Evolutionary conservation across 2,113 vertebrate genomes (phyloP).

Genomic region (Oncorhynchus keta): DNA sequence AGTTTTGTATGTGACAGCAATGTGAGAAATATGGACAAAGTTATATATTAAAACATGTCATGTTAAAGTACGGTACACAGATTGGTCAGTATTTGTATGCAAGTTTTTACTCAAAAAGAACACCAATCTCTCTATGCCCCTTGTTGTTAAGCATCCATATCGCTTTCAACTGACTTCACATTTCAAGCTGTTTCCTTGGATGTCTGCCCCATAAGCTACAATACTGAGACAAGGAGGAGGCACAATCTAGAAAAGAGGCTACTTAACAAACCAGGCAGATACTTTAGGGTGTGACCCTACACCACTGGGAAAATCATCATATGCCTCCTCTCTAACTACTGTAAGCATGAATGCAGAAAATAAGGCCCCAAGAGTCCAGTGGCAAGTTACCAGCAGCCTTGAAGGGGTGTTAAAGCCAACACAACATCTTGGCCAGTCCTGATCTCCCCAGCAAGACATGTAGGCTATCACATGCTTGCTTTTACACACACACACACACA

Average conservation of each 20-base stretch:
- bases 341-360: background rate
- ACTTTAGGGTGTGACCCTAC: background rate
- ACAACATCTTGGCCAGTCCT: background rate
- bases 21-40: constrained; percentile 47
- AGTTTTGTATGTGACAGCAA: constrained; percentile 53
- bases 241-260: background rate
- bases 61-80: constrained; percentile 19
- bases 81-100: background rate
- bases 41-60: constrained; percentile 51
- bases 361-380: background rate
- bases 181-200: background rate
- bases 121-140: background rate
- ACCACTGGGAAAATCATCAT: background rate
- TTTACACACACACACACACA: background rate
- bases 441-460: no score
- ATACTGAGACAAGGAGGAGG: background rate
- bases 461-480: no score
- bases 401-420: background rate
- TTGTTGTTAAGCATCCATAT: background rate
- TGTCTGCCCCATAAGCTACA: background rate
- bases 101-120: background rate
- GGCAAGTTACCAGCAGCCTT: background rate
- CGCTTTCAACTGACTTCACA: background rate
- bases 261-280: constrained; percentile 6
- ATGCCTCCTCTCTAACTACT: background rate